A percentile compares a stretch with the other conserved stretches of the same genome.
These are phyloP conservation scores for Myotis pilosus DNA, from an alignment of 2,797 vertebrate genomes.

Conservation along the genomic window DNA sequence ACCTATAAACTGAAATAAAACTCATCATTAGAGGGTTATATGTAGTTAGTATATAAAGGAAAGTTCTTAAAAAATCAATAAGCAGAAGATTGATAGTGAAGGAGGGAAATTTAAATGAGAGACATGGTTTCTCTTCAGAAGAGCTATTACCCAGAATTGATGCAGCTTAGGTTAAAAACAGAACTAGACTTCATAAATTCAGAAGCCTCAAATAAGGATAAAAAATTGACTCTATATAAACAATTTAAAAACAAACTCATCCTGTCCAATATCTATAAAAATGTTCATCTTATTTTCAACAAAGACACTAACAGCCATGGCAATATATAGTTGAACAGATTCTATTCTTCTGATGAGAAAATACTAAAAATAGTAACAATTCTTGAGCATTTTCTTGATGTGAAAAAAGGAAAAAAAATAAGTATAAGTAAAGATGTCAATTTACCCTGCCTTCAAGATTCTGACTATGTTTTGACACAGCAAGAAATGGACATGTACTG, in stretches of 20 bases:
- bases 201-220: neutral
- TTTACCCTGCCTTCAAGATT: conserved; percentile 36
- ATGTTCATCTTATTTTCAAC: neutral
- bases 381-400: neutral
- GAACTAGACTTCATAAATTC: neutral
- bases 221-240: conserved; percentile 1
- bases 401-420: conserved; percentile 18
- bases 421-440: conserved; percentile 4
- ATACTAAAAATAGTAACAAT: neutral
- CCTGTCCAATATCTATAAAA: neutral
- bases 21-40: neutral
- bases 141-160: neutral
- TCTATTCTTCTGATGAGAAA: conserved; percentile 4
- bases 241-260: neutral
- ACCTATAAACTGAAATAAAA: neutral
- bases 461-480: conserved; percentile 48
- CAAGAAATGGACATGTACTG: neutral
- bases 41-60: neutral
- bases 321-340: neutral
- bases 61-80: conserved; percentile 31
- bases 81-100: conserved; percentile 18
- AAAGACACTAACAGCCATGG: neutral
- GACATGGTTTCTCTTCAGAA: neutral
- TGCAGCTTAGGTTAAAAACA: neutral
- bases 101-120: neutral